These are phyloP conservation scores for Apaloderma vittatum DNA, from an alignment of 2,113 vertebrate genomes.

Conservation along the genomic window DNA sequence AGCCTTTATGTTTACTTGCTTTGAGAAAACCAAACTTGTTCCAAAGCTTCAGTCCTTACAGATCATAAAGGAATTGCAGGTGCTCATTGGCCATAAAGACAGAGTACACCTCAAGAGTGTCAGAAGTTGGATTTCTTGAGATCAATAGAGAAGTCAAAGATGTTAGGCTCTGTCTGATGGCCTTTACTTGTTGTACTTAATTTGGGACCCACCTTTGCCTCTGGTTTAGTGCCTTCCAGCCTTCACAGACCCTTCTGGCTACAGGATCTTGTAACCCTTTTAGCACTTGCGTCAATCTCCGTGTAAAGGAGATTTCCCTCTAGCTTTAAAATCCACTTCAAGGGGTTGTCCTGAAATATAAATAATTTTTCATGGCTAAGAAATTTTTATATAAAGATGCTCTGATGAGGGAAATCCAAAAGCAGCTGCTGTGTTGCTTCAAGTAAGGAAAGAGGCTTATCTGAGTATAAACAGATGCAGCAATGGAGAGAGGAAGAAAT, in stretches of 20 bases:
- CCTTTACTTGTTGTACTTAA: background rate
- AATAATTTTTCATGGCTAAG: slow-evolving; percentile 53
- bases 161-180: background rate
- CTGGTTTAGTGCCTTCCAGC: background rate
- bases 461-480: slow-evolving; percentile 46
- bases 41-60: background rate
- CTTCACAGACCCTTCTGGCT: background rate
- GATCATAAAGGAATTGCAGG: background rate
- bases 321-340: slow-evolving; percentile 34
- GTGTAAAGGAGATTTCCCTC: slow-evolving; percentile 28
- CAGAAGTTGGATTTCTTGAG: background rate
- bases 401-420: slow-evolving; percentile 69
- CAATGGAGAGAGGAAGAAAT: slow-evolving; percentile 29
- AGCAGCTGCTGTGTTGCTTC: slow-evolving; percentile 32
- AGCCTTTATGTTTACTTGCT: background rate
- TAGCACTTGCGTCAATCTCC: background rate
- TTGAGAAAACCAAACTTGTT: background rate
- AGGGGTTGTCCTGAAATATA: slow-evolving; percentile 55
- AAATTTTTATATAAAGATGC: slow-evolving; percentile 47
- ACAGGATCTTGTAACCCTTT: background rate
- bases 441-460: background rate
- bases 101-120: background rate
- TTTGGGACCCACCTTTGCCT: background rate
- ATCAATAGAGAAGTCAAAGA: background rate
- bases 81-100: background rate